Evolutionary conservation across 2,888 invertebrate species (phyloP).

Genomic region (Lypha dubia): DNA sequence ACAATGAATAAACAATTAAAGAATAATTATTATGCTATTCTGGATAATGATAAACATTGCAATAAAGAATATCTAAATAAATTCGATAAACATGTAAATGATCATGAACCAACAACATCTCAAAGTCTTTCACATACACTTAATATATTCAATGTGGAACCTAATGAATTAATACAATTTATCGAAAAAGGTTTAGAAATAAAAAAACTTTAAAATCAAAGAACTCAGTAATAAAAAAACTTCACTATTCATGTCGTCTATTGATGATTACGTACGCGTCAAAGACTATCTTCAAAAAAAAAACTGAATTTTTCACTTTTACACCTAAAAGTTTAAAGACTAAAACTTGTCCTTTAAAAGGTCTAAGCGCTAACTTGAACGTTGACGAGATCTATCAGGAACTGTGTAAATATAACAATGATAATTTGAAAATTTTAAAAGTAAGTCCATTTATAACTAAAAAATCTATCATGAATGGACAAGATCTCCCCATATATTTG

Average conservation of each 20-base stretch:
- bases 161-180: neutral
- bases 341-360: neutral
- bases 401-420: no score
- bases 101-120: neutral
- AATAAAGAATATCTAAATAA: no score
- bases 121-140: neutral
- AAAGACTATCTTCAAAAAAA: no score
- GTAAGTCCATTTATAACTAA: neutral
- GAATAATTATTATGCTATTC: constrained; percentile 1
- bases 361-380: no score
- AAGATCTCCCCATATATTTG: neutral
- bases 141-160: no score
- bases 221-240: no score
- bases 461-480: neutral
- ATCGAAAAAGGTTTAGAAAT: constrained; percentile 7
- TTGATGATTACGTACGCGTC: neutral
- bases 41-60: neutral
- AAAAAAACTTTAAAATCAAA: constrained; percentile 1
- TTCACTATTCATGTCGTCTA: neutral
- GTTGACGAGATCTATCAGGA: no score
- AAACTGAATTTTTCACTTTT: constrained; percentile 11
- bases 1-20: neutral
- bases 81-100: no score
- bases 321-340: neutral
- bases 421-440: neutral